Percentiles rank a stretch among this genome's conserved stretches.
These are phyloP conservation scores for Chalcosyrphus nemorum DNA, from an alignment of 2,888 invertebrate species.

Conservation along the genomic window DNA sequence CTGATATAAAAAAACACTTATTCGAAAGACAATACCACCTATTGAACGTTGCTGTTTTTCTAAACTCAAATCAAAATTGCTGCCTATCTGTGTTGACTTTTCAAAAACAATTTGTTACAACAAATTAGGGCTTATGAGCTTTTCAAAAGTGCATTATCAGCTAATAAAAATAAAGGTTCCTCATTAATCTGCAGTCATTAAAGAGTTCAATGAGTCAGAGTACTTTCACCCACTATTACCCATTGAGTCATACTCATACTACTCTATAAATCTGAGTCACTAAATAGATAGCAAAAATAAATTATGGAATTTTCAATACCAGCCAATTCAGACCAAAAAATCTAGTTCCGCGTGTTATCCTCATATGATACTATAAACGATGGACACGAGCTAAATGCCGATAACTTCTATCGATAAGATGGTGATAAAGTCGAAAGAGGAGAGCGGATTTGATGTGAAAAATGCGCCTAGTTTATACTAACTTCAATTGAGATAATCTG, in stretches of 20 bases:
- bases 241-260: background rate
- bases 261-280: background rate
- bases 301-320: background rate
- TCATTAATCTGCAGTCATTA: background rate
- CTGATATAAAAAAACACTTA: no score
- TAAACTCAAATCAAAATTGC: background rate
- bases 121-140: no score
- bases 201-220: background rate
- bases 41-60: no score
- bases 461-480: no score
- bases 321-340: background rate
- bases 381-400: background rate
- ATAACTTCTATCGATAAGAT: background rate
- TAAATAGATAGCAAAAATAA: background rate
- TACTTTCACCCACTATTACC: background rate
- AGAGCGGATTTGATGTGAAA: background rate
- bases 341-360: constrained; percentile 14
- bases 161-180: background rate
- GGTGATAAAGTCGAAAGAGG: background rate
- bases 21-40: no score
- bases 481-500: no score
- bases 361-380: constrained; percentile 4
- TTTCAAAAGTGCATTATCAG: no score
- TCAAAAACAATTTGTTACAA: no score
- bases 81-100: background rate